Base-by-base conservation (phyloP, 2,888 invertebrate species). In the Agrilus mali region DNA sequence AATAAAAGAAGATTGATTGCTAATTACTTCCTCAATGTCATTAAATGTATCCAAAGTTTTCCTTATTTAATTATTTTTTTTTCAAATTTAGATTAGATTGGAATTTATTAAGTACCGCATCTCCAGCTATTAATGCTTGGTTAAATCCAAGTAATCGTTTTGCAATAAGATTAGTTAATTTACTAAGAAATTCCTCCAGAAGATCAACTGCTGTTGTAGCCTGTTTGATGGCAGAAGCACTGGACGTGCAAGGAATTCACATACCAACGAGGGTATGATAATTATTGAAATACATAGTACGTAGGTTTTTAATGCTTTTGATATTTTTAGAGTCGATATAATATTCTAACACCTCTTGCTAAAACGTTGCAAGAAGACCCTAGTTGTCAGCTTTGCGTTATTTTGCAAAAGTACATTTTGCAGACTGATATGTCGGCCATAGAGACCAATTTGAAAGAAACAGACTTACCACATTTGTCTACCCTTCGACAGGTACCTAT, bases 71-170 rank as follows among this genome's bases (percentile, higher is more conserved):
- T 2, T 7, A 7, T 7, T 3, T 7, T 22, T 7, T 6, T 7
- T 22, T 22, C 8, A 27, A 27, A 52, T 47, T 7, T 59, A 83
- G 93, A 55, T 70, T 93, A 56, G 95, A 96, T 67, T 96, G 96
- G 95, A 96, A 96, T 69, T 70, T 96, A 43, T 67, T 96, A 41
- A 94, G 93, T 61, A 95, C 95, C 2, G 93, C 93, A 6, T 92
- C 94, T 0, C 95, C 96, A 0, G 92, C 94, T 0, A 95, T 96
- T 55, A 93, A 93, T 60, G 94, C 95, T 1, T 96, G 96, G 96
- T 84, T 96, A 82, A 94, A 93, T 72, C 94, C 95, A 0, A 83
- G 86, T 64, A 93, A 94, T 70, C 75, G 92, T 14, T 77, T 95
- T 47, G 86, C 92, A 38, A 86, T 87, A 47, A 77, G 87, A 52